Percentiles rank a stretch among this genome's conserved stretches.
Evolutionary conservation across 1,140 invertebrate species (phyloP).

Genomic region (Temnothorax curvispinosus): DNA sequence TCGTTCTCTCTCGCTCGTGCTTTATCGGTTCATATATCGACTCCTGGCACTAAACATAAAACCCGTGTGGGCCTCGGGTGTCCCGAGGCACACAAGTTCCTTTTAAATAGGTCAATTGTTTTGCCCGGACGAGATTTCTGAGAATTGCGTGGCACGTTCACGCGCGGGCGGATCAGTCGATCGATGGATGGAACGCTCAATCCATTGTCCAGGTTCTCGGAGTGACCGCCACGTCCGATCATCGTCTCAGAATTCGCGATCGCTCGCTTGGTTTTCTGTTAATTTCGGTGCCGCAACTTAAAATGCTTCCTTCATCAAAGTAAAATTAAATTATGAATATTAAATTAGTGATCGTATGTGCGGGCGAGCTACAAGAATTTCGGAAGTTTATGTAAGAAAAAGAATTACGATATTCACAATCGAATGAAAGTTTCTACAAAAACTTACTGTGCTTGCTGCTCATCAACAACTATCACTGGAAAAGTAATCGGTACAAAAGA

Average conservation of each 20-base stretch:
- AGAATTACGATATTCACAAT: not conserved
- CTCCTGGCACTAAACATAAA: constrained; percentile 59
- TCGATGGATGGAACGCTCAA: constrained; percentile 30
- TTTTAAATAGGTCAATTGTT: constrained; percentile 75
- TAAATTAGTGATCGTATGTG: not conserved
- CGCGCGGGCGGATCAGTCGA: constrained; percentile 51
- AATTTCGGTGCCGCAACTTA: not conserved
- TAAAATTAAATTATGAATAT: not conserved
- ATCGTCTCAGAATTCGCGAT: constrained; percentile 22
- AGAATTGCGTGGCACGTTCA: constrained; percentile 50
- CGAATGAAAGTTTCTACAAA: not conserved
- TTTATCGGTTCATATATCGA: constrained; percentile 66
- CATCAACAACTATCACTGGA: not conserved
- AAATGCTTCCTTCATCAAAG: not conserved
- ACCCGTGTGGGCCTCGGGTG: constrained; percentile 55
- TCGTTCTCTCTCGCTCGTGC: constrained; percentile 30
- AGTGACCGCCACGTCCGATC: constrained; percentile 28
- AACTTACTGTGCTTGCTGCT: not conserved
- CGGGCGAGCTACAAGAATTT: not conserved
- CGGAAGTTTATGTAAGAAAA: not conserved
- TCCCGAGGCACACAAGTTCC: constrained; percentile 57
- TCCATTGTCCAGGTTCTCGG: constrained; percentile 69
- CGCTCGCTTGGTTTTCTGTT: not conserved
- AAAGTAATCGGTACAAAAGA: not conserved
- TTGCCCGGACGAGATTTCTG: constrained; percentile 63